Conservation (phyloP, 1,140 invertebrate genomes). For the Leptestheria dahalacensis region DNA sequence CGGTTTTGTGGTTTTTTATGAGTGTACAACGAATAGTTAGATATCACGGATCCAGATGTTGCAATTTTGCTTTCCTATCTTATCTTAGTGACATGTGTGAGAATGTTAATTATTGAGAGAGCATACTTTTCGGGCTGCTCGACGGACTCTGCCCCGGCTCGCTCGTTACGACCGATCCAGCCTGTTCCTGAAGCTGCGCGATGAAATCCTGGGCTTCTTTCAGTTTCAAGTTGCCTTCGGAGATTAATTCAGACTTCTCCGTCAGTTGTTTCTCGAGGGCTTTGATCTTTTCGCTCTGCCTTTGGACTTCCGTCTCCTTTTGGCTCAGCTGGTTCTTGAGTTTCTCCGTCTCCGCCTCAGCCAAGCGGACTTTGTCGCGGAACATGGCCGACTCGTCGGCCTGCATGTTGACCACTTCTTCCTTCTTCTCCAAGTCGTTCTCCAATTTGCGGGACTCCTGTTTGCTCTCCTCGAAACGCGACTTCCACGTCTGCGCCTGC, state of each 20-base stretch:
- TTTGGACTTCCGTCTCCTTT: neutral
- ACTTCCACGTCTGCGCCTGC: neutral
- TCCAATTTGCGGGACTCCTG: neutral
- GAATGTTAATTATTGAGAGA: too few species aligned
- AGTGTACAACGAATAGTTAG: too few species aligned
- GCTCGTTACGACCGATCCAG: neutral
- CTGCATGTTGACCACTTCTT: neutral
- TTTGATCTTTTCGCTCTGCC: neutral
- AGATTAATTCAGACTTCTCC: neutral
- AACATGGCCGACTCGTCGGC: neutral
- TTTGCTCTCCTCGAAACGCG: neutral
- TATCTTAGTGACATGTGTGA: too few species aligned
- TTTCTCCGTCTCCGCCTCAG: neutral
- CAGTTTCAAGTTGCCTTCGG: neutral
- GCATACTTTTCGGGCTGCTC: neutral
- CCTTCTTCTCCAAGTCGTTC: neutral
- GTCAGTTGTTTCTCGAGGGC: neutral
- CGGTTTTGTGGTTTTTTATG: neutral
- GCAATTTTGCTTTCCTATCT: too few species aligned
- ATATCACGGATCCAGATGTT: too few species aligned
- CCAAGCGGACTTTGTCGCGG: neutral
- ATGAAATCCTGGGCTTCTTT: neutral
- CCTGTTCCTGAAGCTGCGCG: neutral
- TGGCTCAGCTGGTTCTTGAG: neutral
- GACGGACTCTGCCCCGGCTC: too few species aligned